phyloP scores from a whole-genome alignment of 1,140 invertebrate genomes.

The Branchinecta lindahli region DNA sequence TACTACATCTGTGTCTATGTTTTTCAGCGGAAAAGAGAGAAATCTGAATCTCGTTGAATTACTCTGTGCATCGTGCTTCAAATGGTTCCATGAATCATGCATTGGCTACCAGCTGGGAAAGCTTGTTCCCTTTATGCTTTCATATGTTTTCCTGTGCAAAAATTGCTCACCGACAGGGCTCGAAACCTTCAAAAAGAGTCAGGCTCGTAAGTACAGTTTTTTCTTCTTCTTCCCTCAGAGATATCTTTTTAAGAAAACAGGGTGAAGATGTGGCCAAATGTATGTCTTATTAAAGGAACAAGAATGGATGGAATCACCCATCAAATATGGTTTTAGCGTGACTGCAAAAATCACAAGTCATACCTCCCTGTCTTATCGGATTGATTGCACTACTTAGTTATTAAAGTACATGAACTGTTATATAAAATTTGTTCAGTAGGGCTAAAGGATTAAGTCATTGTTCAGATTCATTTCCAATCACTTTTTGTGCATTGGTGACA shows the following conservation, averaged over 20 bases:
- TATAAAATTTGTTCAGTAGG: no score
- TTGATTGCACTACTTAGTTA: no score
- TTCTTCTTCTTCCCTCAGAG: slow-evolving; percentile 18
- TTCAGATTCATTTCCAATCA: no score
- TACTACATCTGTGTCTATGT: slow-evolving; percentile 9
- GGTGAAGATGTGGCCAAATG: no score
- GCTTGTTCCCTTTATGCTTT: slow-evolving; percentile 84
- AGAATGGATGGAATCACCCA: no score
- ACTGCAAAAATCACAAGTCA: no score
- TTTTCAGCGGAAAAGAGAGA: slow-evolving; percentile 67
- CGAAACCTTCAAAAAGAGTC: slow-evolving; percentile 74
- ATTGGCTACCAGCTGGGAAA: slow-evolving; percentile 78
- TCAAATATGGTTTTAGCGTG: slow-evolving; percentile 16
- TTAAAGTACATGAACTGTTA: no score
- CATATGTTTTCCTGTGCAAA: slow-evolving; percentile 91
- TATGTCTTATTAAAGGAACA: no score
- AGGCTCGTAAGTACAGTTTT: slow-evolving; percentile 56
- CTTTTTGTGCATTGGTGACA: no score
- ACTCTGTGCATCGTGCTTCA: slow-evolving; percentile 68
- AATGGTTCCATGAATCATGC: slow-evolving; percentile 87
- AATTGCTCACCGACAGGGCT: slow-evolving; percentile 80
- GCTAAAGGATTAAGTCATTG: no score
- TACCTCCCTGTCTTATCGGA: no score
- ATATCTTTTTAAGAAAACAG: slow-evolving; percentile 13
- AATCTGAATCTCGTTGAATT: slow-evolving; percentile 79